Conservation (phyloP, 1,140 invertebrate genomes). For the Caligus rogercresseyi region DNA sequence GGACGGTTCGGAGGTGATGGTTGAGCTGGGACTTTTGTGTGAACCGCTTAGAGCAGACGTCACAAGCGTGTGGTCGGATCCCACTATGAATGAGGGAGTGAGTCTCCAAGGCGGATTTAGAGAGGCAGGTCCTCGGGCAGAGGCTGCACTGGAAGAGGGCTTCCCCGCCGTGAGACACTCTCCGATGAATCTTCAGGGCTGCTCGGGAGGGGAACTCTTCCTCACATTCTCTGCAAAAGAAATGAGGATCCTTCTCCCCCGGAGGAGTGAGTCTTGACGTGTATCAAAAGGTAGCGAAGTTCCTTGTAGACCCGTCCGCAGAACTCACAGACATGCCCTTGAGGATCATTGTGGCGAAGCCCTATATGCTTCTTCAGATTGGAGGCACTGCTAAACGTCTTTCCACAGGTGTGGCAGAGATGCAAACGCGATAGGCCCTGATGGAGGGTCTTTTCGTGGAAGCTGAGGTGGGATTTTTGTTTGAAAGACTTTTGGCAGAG, state of each 20-base stretch:
- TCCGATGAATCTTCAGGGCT: conserved; percentile 83
- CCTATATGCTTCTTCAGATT: conserved; percentile 23
- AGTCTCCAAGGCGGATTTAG: conserved; percentile 92
- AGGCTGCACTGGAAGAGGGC: conserved; percentile 98
- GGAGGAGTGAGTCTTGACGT: not conserved
- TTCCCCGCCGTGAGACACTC: conserved; percentile 92
- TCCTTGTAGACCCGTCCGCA: conserved; percentile 98
- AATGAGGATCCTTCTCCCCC: not conserved
- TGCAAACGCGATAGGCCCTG: conserved; percentile 25
- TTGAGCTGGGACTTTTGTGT: conserved; percentile 10
- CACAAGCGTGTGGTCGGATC: conserved; percentile 25
- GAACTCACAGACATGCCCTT: conserved; percentile 51
- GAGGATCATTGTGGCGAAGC: not conserved
- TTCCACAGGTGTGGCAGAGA: conserved; percentile 25
- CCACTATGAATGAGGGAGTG: conserved; percentile 93
- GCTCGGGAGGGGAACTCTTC: conserved; percentile 42
- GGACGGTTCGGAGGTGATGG: conserved; percentile 5
- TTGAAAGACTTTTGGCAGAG: conserved; percentile 24
- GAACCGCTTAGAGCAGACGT: conserved; percentile 23
- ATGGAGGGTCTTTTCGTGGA: conserved; percentile 25
- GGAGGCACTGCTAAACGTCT: conserved; percentile 21
- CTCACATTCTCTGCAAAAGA: not conserved
- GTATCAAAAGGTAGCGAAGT: not conserved
- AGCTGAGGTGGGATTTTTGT: conserved; percentile 25
- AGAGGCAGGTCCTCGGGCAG: conserved; percentile 96